Percentiles rank a stretch among this genome's conserved stretches.
These are phyloP conservation scores for Nymphalis polychloros DNA, from an alignment of 2,888 invertebrate species.

Conservation along the genomic window DNA sequence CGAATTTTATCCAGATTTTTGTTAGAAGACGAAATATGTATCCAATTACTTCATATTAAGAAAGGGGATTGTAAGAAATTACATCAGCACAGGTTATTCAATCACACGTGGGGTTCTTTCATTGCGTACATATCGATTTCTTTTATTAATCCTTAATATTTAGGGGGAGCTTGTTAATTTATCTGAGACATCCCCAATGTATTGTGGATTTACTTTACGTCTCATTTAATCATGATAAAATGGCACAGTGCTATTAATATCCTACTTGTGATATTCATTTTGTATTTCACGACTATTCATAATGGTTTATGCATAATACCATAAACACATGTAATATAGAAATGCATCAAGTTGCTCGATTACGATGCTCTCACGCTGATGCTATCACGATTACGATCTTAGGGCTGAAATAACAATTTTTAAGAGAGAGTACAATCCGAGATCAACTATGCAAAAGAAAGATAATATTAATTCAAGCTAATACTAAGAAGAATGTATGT, in stretches of 20 bases:
- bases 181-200: slow-evolving; percentile 50
- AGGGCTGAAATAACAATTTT: too few species aligned
- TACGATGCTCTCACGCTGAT: too few species aligned
- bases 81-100: slow-evolving; percentile 32
- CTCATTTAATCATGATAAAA: slow-evolving; percentile 46
- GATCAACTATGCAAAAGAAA: too few species aligned
- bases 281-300: not conserved
- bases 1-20: slow-evolving; percentile 7
- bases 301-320: not conserved
- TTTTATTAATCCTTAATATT: slow-evolving; percentile 62
- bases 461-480: too few species aligned
- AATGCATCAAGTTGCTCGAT: too few species aligned
- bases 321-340: too few species aligned
- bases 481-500: too few species aligned
- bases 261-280: not conserved
- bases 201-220: slow-evolving; percentile 48
- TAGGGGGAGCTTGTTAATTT: slow-evolving; percentile 59
- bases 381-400: too few species aligned
- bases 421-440: too few species aligned
- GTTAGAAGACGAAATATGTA: slow-evolving; percentile 18
- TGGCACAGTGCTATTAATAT: not conserved
- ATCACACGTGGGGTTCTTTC: slow-evolving; percentile 36
- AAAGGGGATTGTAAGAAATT: slow-evolving; percentile 26
- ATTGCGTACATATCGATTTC: slow-evolving; percentile 49
- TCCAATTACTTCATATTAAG: slow-evolving; percentile 16